These are phyloP conservation scores for Creontiades dilutus DNA, from an alignment of 2,888 invertebrate species.

Conservation along the genomic window DNA sequence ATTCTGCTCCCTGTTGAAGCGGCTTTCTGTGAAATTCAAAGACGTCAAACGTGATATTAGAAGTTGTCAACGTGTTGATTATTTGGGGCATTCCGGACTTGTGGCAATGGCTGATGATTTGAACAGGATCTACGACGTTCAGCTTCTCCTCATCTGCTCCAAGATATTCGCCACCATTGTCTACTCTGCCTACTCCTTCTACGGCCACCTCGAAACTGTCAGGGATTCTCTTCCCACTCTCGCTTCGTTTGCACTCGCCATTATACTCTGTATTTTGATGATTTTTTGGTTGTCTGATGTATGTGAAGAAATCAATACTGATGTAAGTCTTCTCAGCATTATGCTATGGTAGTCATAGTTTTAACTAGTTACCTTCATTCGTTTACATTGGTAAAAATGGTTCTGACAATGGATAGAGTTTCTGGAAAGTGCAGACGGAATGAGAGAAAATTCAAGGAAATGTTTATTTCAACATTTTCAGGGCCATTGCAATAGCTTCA, in stretches of 20 bases:
- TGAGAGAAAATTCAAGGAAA: no score
- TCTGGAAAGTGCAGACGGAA: no score
- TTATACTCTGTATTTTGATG: not conserved
- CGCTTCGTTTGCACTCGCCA: not conserved
- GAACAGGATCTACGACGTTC: constrained; percentile 42
- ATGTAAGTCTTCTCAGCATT: constrained; percentile 29
- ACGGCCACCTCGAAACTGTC: not conserved
- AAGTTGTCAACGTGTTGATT: not conserved
- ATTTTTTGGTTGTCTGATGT: constrained; percentile 11
- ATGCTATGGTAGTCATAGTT: no score
- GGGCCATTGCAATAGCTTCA: no score
- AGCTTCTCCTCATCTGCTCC: constrained; percentile 48
- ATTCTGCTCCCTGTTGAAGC: constrained; percentile 20
- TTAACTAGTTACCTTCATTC: no score
- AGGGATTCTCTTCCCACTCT: not conserved
- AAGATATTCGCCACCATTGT: constrained; percentile 49
- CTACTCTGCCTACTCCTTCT: constrained; percentile 31
- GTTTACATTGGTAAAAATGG: no score
- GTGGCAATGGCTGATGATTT: constrained; percentile 34
- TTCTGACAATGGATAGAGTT: no score
- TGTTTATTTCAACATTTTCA: no score
- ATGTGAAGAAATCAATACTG: constrained; percentile 38
- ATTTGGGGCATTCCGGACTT: constrained; percentile 37
- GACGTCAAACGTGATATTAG: not conserved
- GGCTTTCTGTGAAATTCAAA: constrained; percentile 36